Base-by-base conservation (phyloP, 2,113 vertebrate species). In the Rutilus rutilus region DNA sequence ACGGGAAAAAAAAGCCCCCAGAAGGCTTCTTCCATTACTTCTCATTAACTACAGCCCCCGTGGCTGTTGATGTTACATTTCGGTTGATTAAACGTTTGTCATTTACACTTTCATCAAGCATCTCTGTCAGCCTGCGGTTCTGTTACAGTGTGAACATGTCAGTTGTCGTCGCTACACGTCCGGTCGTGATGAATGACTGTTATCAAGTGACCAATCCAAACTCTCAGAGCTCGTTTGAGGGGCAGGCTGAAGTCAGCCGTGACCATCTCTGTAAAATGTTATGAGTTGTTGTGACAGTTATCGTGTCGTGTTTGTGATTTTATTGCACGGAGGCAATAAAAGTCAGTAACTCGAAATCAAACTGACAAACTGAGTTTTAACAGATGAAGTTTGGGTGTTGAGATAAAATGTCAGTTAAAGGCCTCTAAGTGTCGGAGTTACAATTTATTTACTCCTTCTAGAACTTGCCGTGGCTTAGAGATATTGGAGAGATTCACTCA, bases 1-100 rank as follows among this genome's bases (percentile, higher is more conserved):
- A 10, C 19, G 21, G 21, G 5, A 17, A 73, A 83, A 80, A 33
- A 87, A 86, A 85, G 77, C n/a, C 86, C 87, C 88, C 88, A 85
- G 83, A 85, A 89, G 88, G 83, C 86, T 85, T 85, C 83, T 89
- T 87, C 87, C 79, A 89, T 89, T 89, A 89, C 59, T 87, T 86
- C 88, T 89, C 88, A 89, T 89, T 89, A 89, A 54, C 36, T 42
- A 78, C 82, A 80, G 78, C 85, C 89, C 89, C 86, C 74, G 85
- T 88, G 89, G 89, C 79, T 90, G 87, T 90, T 84, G 89, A 88
- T 88, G 89, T 90, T 88, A 80, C 79, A 88, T 86, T 88, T 75
- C 45, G 88, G 73, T 89, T 89, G 88, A 89, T 89, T 89, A 88
- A 90, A 87, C 85, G 83, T 86, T 83, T 85, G 89, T 89, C 88